Percentiles rank a stretch among this genome's conserved stretches.
These are phyloP conservation scores for Dipodomys merriami DNA, from an alignment of 2,113 vertebrate genomes.

Conservation along the genomic window DNA sequence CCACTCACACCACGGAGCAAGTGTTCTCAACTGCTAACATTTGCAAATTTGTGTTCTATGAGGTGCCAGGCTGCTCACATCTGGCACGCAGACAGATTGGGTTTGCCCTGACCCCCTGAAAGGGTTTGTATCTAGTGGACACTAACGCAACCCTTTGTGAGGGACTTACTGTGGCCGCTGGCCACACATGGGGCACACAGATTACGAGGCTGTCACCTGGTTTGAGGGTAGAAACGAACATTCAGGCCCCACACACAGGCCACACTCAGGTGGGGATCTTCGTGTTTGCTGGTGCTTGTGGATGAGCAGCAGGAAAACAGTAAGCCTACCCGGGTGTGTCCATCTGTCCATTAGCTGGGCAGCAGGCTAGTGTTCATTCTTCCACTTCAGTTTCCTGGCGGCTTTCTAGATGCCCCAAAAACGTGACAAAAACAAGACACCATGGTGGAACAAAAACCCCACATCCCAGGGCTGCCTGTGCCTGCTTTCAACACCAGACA, in stretches of 20 bases:
- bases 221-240: accelerated
- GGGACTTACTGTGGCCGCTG: background rate
- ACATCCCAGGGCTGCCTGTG: accelerated
- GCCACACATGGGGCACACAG: background rate
- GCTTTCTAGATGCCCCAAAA: background rate
- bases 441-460: background rate
- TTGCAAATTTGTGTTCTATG: accelerated
- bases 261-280: background rate
- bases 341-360: accelerated
- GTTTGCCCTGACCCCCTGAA: accelerated
- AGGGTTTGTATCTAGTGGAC: accelerated
- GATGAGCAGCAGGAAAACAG: accelerated
- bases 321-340: background rate
- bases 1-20: background rate
- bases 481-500: background rate
- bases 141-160: no score
- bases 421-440: accelerated
- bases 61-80: background rate
- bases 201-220: accelerated
- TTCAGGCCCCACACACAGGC: background rate
- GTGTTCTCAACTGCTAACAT: no score
- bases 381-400: accelerated
- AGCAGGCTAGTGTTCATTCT: no score
- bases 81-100: accelerated
- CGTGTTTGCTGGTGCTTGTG: background rate